These are phyloP conservation scores for Brienomyrus brachyistius DNA, from an alignment of 2,113 vertebrate genomes.

Conservation along the genomic window DNA sequence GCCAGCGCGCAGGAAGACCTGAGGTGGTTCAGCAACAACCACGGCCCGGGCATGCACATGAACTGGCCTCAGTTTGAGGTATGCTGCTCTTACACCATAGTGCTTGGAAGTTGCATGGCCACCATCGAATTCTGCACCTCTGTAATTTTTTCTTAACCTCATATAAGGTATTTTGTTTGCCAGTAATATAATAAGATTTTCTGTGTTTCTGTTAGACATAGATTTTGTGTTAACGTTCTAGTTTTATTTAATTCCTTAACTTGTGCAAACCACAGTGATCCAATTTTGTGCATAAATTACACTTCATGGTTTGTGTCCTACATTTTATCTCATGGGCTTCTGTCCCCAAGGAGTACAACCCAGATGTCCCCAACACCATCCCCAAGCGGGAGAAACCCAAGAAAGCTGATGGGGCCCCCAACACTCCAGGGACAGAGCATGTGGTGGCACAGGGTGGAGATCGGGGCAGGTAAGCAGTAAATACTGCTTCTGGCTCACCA, in stretches of 20 bases:
- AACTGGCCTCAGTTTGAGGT: slow-evolving; percentile 98
- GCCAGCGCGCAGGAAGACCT: slow-evolving; percentile 85
- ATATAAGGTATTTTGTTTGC: background rate
- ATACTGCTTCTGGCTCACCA: background rate
- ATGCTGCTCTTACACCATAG: background rate
- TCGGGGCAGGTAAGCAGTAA: slow-evolving; percentile 66
- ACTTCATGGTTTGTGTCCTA: background rate
- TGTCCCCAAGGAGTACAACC: slow-evolving; percentile 80
- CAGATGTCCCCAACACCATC: slow-evolving; percentile 75
- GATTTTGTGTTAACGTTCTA: background rate
- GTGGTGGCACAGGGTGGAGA: slow-evolving; percentile 59
- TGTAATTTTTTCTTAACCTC: background rate
- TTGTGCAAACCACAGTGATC: background rate
- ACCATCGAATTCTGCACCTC: background rate
- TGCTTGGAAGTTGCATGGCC: background rate
- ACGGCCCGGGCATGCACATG: slow-evolving; percentile 89
- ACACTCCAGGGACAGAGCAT: slow-evolving; percentile 53
- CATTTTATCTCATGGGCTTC: background rate
- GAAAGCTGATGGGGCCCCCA: slow-evolving; percentile 73
- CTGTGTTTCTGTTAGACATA: background rate
- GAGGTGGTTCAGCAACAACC: slow-evolving; percentile 80
- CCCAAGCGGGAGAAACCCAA: slow-evolving; percentile 76
- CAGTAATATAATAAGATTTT: background rate
- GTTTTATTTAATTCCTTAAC: background rate
- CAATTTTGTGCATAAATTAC: background rate